Percentiles rank a stretch among this genome's conserved stretches.
These are phyloP conservation scores for Micronycteris hirsuta DNA, from an alignment of 2,113 vertebrate species.

Conservation along the genomic window DNA sequence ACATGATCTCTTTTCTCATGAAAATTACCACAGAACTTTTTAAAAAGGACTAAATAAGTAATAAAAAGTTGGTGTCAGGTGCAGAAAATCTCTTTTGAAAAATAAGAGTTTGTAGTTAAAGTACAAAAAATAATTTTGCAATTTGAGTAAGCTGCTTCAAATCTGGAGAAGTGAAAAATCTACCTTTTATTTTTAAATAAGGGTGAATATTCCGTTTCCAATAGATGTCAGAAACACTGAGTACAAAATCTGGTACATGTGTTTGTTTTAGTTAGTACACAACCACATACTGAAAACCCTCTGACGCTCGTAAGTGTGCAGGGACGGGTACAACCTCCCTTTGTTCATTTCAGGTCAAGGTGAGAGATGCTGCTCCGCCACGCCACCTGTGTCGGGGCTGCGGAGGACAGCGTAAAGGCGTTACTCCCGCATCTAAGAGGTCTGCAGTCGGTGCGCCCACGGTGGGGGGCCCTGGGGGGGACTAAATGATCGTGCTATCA, in stretches of 20 bases:
- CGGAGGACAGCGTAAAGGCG: not conserved
- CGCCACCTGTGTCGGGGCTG: not conserved
- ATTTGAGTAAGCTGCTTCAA: not conserved
- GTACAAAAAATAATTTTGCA: not conserved
- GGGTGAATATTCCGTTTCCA: not conserved
- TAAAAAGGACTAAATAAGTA: slow-evolving; percentile 86
- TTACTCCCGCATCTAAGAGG: not conserved
- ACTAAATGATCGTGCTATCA: not conserved
- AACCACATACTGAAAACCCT: not conserved
- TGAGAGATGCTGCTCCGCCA: not conserved
- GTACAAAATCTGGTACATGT: not conserved
- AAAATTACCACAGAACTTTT: slow-evolving; percentile 21
- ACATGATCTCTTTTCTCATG: not conserved
- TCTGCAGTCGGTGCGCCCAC: not conserved
- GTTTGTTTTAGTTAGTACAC: not conserved
- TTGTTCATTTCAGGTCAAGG: not conserved
- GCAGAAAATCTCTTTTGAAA: slow-evolving; percentile 78
- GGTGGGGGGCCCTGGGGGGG: not conserved
- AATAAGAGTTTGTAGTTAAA: not conserved
- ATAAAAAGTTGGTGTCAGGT: slow-evolving; percentile 89
- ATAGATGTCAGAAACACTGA: not conserved
- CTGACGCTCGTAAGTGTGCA: not conserved
- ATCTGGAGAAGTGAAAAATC: not conserved
- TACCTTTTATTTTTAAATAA: not conserved
- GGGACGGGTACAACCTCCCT: not conserved